Conservation (phyloP, 2,888 invertebrate species). For the Lapara coniferarum region DNA sequence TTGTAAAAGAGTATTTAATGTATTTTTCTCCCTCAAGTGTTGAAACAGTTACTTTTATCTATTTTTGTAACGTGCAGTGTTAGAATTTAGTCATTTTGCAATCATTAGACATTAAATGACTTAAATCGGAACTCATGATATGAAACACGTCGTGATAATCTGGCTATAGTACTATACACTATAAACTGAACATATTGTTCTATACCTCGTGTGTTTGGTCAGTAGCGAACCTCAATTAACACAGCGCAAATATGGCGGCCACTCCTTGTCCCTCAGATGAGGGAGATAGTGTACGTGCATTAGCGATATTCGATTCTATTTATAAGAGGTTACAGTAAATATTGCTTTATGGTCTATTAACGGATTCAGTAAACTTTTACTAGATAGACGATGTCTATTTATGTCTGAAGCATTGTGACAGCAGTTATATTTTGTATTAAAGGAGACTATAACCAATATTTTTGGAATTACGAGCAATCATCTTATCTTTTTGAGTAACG, state of each 20-base stretch:
- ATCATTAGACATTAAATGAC: neutral
- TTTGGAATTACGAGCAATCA: no score
- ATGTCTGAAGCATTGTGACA: no score
- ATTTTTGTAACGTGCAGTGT: neutral
- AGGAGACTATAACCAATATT: no score
- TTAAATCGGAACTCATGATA: no score
- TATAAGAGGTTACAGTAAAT: neutral
- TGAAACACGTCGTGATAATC: no score
- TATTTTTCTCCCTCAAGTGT: neutral
- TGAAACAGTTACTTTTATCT: neutral
- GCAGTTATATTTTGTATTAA: no score
- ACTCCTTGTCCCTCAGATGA: conserved; percentile 42
- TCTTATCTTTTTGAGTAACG: no score
- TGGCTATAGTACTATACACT: no score
- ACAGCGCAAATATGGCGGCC: conserved; percentile 54
- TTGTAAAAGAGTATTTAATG: neutral
- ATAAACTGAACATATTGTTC: conserved; percentile 32
- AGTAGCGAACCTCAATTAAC: conserved; percentile 56
- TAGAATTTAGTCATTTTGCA: neutral
- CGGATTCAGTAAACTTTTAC: no score
- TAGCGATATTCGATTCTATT: conserved; percentile 29
- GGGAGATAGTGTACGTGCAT: conserved; percentile 21
- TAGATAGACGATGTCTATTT: no score
- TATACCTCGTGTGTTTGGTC: conserved; percentile 44
- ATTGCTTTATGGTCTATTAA: neutral